A percentile compares a stretch with the other conserved stretches of the same genome.
These are phyloP conservation scores for Epsilonema sp. DNA, from an alignment of 2,888 invertebrate genomes.

Conservation along the genomic window DNA sequence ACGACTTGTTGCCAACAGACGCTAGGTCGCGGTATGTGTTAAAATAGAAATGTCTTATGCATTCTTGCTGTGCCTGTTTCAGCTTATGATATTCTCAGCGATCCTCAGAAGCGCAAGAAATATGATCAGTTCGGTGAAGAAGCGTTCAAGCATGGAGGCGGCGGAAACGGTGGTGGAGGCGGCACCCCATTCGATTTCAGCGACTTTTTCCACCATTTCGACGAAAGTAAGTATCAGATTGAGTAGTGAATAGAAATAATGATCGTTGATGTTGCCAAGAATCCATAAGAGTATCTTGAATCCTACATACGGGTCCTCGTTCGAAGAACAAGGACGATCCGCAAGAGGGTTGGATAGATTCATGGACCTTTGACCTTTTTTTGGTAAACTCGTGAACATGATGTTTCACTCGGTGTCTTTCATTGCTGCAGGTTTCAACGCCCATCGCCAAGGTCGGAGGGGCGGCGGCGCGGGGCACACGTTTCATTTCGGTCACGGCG, in stretches of 20 bases:
- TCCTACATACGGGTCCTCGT: no score
- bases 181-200: slow-evolving; percentile 30
- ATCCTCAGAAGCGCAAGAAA: slow-evolving; percentile 31
- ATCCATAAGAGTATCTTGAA: no score
- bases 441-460: background rate
- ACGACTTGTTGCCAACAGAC: no score
- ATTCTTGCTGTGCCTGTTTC: slow-evolving; percentile 5
- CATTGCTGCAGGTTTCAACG: slow-evolving; percentile 10
- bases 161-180: slow-evolving; percentile 17
- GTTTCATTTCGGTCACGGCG: no score
- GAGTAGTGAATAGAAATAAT: no score
- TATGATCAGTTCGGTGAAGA: slow-evolving; percentile 30
- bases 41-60: background rate
- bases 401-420: background rate
- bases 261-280: no score
- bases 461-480: slow-evolving; percentile 10
- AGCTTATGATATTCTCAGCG: slow-evolving; percentile 36
- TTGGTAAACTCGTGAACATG: no score
- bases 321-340: no score
- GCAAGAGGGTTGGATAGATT: no score
- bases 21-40: no score
- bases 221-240: slow-evolving; percentile 14
- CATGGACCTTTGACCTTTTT: background rate
- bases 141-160: slow-evolving; percentile 30
- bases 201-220: slow-evolving; percentile 31